A percentile compares a stretch with the other conserved stretches of the same genome.
These are phyloP conservation scores for Palythoa grandis DNA, from an alignment of 92 coral and sea anemone species.

Conservation along the genomic window DNA sequence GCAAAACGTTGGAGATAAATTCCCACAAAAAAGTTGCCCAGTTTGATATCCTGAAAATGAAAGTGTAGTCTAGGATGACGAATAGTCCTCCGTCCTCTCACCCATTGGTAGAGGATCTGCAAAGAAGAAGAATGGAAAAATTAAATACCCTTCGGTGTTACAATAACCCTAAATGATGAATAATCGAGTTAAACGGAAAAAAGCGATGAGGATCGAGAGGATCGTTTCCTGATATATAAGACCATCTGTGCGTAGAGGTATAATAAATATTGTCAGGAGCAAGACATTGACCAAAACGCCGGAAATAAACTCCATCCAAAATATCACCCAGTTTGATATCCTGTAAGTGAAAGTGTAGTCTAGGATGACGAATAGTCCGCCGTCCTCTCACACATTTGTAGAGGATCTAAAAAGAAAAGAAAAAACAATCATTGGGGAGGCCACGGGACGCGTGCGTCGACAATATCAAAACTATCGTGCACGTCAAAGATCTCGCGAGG, in stretches of 20 bases:
- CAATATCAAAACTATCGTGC: too few species aligned
- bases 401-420: conserved; percentile 12
- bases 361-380: background rate
- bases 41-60: too few species aligned
- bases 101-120: too few species aligned
- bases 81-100: too few species aligned
- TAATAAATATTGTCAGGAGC: background rate
- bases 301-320: background rate
- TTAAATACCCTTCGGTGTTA: too few species aligned
- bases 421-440: background rate
- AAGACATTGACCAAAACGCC: background rate
- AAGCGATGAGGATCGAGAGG: conserved; percentile 18
- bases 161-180: too few species aligned
- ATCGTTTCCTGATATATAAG: conserved; percentile 1
- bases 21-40: too few species aligned
- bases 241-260: too few species aligned
- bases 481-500: too few species aligned
- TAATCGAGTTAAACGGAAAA: background rate
- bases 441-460: too few species aligned
- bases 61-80: background rate
- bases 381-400: too few species aligned
- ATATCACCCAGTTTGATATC: background rate
- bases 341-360: background rate
- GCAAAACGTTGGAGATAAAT: too few species aligned
- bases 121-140: conserved; percentile 6